Evolutionary conservation across 2,888 invertebrate species (phyloP).

Genomic region (Elysia crispata): DNA sequence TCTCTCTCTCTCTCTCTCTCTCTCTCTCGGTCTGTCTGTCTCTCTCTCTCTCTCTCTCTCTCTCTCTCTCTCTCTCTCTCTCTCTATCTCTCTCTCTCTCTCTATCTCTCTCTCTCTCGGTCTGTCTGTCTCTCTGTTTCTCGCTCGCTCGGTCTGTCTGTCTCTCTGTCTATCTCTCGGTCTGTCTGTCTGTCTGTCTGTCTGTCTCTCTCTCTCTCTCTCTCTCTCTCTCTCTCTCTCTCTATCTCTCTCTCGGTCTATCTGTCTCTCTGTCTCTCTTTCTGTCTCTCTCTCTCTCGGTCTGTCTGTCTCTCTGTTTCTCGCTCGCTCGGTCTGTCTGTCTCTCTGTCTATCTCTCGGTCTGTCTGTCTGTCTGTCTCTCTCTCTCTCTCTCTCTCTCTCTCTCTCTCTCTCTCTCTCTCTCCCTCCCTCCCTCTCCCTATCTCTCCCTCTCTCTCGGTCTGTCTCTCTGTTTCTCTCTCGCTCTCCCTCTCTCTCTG

Average conservation of each 20-base stretch:
- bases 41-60: background rate
- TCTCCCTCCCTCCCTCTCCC: background rate
- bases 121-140: background rate
- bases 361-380: background rate
- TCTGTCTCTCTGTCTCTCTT: background rate
- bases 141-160: background rate
- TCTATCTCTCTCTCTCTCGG: background rate
- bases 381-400: constrained; percentile 11
- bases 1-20: background rate
- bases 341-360: background rate
- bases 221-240: background rate
- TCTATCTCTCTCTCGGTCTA: background rate
- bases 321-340: no score
- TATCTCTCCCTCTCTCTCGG: constrained; percentile 15
- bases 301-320: background rate
- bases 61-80: background rate
- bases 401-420: background rate
- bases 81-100: background rate
- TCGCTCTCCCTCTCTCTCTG: background rate
- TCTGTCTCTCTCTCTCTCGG: background rate
- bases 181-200: no score
- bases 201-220: background rate
- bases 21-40: background rate
- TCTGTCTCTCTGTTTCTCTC: constrained; percentile 10
- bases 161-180: no score